Base-by-base conservation (phyloP, 2,888 invertebrate species). In the Diloba caeruleocephala region DNA sequence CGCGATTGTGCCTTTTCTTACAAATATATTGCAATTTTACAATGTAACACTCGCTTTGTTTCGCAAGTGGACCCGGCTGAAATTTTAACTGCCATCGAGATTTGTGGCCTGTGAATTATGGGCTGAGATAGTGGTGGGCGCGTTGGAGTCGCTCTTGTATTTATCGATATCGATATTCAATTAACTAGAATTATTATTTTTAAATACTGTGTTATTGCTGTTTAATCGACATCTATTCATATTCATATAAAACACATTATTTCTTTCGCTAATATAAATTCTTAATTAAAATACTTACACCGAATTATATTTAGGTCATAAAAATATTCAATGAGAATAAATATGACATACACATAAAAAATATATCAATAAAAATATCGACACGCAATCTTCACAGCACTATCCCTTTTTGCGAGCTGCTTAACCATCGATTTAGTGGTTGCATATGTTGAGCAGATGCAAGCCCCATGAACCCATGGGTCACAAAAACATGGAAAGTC, bases 41-140 rank as follows among this genome's bases (percentile, higher is more conserved):
- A 82, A 83, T 76, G 84, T 82, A 77, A 72, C 76, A 71, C 23
- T 63, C 63, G 65, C 79, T 86, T 87, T 84, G 81, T 87, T 85
- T 82, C 66, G 65, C 77, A 68, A 77, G 76, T 78, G 70, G 77
- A 66, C 71, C 52, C 70, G 72, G 71, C 78, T 79, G 80, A 85
- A 81, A 83, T 76, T 87, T 89, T 90, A 86, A 89, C 81, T 81
- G 81, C 76, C 81, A 76, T 74, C 75, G 80, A 84, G 90, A 91
- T 91, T 92, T 91, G 90, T 89, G 85, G 87, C 78, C 86, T 81
- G 89, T 89, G 85, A 89, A 82, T 88, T 89, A 90, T 86, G 79
- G 72, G 75, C 63, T 55, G 23, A 32, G 46, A 57, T 75, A 85
- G 88, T 76, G 86, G 71, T 61, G 83, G 9, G 44, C 25, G 15